phyloP scores from a whole-genome alignment of 37 sponge, comb jelly and placozoan species.

The Ianthella basta region DNA sequence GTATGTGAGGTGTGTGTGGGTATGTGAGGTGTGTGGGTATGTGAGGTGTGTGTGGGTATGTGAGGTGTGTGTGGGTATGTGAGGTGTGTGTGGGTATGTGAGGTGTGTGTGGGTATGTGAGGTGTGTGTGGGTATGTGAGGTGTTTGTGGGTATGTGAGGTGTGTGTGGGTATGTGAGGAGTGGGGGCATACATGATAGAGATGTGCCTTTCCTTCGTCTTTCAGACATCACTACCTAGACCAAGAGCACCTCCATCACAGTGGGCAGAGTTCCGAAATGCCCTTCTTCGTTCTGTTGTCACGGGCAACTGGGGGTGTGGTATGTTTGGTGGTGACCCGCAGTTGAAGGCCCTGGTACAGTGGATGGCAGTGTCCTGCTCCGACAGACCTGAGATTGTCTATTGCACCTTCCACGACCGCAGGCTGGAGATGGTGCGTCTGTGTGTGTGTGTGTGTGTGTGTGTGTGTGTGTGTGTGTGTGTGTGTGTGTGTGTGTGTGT shows the following conservation, averaged over 20 bases:
- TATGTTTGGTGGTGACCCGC: slow-evolving; percentile 58
- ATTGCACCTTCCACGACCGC: slow-evolving; percentile 51
- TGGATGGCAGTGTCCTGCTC: slow-evolving; percentile 74
- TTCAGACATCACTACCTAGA: too few species aligned
- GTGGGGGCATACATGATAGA: too few species aligned
- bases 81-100: too few species aligned
- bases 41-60: too few species aligned
- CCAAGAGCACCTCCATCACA: background rate
- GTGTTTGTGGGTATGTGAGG: too few species aligned
- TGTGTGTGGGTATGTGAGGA: too few species aligned
- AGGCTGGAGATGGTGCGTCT: slow-evolving; percentile 51
- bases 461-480: slow-evolving; percentile 49
- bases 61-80: too few species aligned
- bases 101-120: too few species aligned
- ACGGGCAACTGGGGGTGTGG: slow-evolving; percentile 92
- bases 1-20: too few species aligned
- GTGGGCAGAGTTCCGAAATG: slow-evolving; percentile 16
- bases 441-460: slow-evolving; percentile 2
- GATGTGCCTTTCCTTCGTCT: too few species aligned
- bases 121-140: too few species aligned
- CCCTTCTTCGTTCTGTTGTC: slow-evolving; percentile 72
- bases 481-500: slow-evolving; percentile 43
- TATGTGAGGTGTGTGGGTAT: too few species aligned
- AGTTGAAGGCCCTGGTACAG: slow-evolving; percentile 81
- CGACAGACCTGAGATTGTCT: slow-evolving; percentile 77